A percentile compares a stretch with the other conserved stretches of the same genome.
Evolutionary conservation across 2,888 invertebrate species (phyloP).

Genomic region (Trissoscelio sp.): DNA sequence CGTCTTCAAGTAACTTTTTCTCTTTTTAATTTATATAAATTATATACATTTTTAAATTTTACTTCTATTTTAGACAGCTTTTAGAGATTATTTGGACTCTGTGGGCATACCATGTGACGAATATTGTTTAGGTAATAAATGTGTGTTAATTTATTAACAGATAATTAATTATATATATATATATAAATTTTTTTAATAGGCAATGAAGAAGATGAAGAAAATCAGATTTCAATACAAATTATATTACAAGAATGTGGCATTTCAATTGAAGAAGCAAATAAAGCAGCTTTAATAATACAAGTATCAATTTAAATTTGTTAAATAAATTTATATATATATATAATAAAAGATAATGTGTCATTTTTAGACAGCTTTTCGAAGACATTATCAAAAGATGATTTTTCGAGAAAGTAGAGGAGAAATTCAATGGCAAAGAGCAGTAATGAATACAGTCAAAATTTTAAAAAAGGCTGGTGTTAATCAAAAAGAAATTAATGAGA

Average conservation of each 20-base stretch:
- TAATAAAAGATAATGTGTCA: not conserved
- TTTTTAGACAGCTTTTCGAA: constrained; percentile 76
- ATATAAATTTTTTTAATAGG: not conserved
- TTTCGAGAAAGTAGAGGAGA: constrained; percentile 75
- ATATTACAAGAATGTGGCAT: constrained; percentile 75
- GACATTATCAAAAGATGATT: constrained; percentile 77
- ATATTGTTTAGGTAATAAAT: constrained; percentile 67
- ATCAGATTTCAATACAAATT: constrained; percentile 71
- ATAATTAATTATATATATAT: not conserved
- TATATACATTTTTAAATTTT: not conserved
- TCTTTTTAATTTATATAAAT: not conserved
- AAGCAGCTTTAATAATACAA: constrained; percentile 78
- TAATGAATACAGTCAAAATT: constrained; percentile 76
- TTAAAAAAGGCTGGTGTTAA: constrained; percentile 76
- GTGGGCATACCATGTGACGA: constrained; percentile 70
- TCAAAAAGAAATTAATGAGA: constrained; percentile 73
- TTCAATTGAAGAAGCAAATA: constrained; percentile 71
- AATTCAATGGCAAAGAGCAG: constrained; percentile 78
- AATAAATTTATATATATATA: not conserved
- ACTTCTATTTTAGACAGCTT: constrained; percentile 73
- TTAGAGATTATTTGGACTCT: constrained; percentile 76
- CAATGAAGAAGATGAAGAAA: constrained; percentile 67
- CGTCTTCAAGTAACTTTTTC: constrained; percentile 73
- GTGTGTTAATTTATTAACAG: not conserved
- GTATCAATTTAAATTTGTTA: constrained; percentile 63